Evolutionary conservation across 2,888 invertebrate species (phyloP), one percentile per base, ranked within the genome.

Genomic region (Protonemura montana): DNA sequence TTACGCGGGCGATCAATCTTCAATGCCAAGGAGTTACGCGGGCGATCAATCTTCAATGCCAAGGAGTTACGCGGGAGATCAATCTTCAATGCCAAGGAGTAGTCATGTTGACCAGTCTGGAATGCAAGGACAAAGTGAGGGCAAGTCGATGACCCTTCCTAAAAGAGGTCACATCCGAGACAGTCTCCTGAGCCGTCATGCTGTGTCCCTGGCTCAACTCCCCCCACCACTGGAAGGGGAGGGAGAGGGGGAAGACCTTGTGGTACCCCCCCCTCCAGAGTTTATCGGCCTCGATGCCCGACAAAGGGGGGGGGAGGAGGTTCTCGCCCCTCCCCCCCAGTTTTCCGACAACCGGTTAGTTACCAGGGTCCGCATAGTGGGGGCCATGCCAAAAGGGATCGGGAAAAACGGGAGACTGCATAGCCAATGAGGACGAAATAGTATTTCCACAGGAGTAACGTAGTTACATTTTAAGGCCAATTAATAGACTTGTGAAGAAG

Each of bases 281-380:
- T 84, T 84, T 28, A 76, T 84, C 13, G 76, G 84, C 1, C 93
- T 93, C 0, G 94, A 94, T 89, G 91, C 91, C 28, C 82, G 82
- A 10, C 41, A 88, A 88, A 87, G 90, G 88, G 90, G 92, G 5
- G 93, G 93, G 88, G 94, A 94, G 87, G 92, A 95, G 85, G 94
- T 97, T 25, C 93, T 96, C 88, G 97, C 97, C 29, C 97, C 97
- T 76, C 98, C 97, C 76, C 97, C 97, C 76, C 97, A 98, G 92
- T 98, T 98, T 92, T 97, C 96, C 91, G 97, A 97, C 92, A 93
- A 93, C 88, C 91, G 93, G 86, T 92, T 91, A 88, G 93, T 93
- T 89, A 92, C 93, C 80, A 91, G 91, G 88, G 97, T 96, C 86
- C 94, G 97, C 89, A 97, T 97, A 89, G 96, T 97, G 86, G 97